Base-by-base conservation (phyloP, 2,113 vertebrate genomes). In the Synodontis membranacea region DNA sequence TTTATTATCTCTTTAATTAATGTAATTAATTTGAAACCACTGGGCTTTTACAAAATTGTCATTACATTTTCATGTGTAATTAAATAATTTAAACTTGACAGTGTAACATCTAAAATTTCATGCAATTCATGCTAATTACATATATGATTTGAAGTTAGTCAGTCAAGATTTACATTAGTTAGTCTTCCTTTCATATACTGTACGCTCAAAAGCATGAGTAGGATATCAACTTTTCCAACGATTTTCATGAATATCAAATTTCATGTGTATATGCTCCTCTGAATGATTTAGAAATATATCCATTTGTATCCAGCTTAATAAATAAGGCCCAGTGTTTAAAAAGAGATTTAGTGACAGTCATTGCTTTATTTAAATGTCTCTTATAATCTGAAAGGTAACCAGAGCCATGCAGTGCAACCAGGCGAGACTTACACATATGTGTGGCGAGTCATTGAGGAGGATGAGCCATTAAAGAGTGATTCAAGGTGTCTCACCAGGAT, bases 401-500 rank as follows among this genome's bases (percentile, higher is more conserved):
- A 96, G 42, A 95, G 94, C 25, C 96, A 92, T 81, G 95, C 94
- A 2, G 94, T 99, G 84, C 94, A 95, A 87, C 98, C 98, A 23
- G 97, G 97, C 3, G 92, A 97, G 89, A 97, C 89, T 0, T 93
- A 95, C 68, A 97, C 94, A 5, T 99, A 99, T 0, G 90, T 92
- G 7, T 99, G 98, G 98, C 94, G 80, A 82, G 96, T 99, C 64
- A 50, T 94, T 0, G 96, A 97, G 44, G 95, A 95, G 0, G 96
- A 98, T 37, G 96, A 96, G 86, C 98, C 98, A 44, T 93, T 96
- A 25, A 90, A 92, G 0, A 88, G 78, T 2, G 98, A 99, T 64
- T 90, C 97, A 4, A 96, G 96, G 0, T 99, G 98, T 91, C 91
- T 99, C 85, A 99, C 97, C 2, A 96, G 97, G 66, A 91, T 98